Percentiles rank a stretch among this genome's conserved stretches.
Evolutionary conservation across 2,797 vertebrate genomes (phyloP).

Genomic region (Microctenopoma steveboyesi): DNA sequence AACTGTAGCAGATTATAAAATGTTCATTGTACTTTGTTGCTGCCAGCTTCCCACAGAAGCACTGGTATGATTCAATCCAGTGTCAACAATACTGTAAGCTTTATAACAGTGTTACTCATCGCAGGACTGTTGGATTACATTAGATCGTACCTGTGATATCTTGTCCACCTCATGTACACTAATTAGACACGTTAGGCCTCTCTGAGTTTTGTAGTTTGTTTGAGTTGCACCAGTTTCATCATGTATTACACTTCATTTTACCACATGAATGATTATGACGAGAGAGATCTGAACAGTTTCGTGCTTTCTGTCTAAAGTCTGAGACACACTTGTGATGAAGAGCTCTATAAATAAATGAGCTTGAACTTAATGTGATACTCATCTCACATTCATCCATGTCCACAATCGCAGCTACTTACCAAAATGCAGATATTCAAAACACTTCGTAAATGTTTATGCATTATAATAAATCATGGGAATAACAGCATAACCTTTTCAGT

Average conservation of each 20-base stretch:
- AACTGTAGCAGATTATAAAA: background rate
- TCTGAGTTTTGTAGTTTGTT: conserved; percentile 34
- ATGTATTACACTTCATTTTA: conserved; percentile 68
- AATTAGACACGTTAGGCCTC: conserved; percentile 25
- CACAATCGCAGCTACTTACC: conserved; percentile 10
- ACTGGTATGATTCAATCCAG: background rate
- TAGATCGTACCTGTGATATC: conserved; percentile 21
- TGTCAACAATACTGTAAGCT: background rate
- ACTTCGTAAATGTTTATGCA: conserved; percentile 10
- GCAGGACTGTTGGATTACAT: conserved; percentile 19
- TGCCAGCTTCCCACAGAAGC: background rate
- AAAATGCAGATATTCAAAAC: conserved; percentile 39
- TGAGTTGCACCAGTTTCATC: conserved; percentile 73
- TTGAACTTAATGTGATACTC: conserved; percentile 39
- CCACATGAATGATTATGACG: conserved; percentile 59
- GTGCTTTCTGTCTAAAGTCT: conserved; percentile 37
- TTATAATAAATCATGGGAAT: background rate
- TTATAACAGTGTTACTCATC: conserved; percentile 7
- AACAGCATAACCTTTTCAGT: background rate
- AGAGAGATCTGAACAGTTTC: conserved; percentile 45
- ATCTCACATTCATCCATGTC: conserved; percentile 21
- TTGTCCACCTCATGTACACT: conserved; percentile 34
- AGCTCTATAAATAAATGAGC: conserved; percentile 58
- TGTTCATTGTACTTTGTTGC: conserved; percentile 11
- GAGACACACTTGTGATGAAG: conserved; percentile 58